phyloP scores from a whole-genome alignment of 2,888 invertebrate genomes.

The Tolmerus cingulatus region DNA sequence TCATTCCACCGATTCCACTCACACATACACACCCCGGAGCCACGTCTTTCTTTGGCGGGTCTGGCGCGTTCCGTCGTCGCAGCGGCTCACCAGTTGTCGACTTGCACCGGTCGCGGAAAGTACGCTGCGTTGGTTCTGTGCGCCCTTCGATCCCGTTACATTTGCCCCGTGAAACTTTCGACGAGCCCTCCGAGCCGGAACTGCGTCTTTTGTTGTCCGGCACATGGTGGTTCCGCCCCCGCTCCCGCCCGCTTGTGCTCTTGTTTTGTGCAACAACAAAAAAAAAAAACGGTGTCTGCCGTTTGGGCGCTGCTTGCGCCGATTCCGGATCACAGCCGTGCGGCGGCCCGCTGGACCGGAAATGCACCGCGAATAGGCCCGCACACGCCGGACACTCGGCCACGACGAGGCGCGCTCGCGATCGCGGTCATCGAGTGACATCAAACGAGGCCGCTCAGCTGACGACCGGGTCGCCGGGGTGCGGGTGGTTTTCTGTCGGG shows the following conservation, averaged over 20 bases:
- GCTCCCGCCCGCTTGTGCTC: background rate
- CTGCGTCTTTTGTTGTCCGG: background rate
- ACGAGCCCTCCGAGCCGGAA: background rate
- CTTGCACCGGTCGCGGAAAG: constrained; percentile 44
- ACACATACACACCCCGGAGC: background rate
- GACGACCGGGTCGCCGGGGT: background rate
- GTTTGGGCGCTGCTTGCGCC: background rate
- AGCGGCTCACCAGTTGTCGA: constrained; percentile 18
- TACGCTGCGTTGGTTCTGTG: background rate
- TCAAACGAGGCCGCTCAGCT: constrained; percentile 26
- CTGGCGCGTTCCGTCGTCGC: background rate
- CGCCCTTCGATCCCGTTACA: background rate
- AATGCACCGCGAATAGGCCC: background rate
- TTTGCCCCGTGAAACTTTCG: background rate
- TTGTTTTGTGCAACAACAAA: background rate
- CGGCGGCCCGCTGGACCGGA: background rate
- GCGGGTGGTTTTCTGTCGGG: background rate
- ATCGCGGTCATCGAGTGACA: constrained; percentile 1
- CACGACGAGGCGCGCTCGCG: background rate
- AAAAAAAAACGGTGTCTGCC: background rate
- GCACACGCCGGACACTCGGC: background rate
- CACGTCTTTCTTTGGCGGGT: constrained; percentile 20
- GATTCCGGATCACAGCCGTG: background rate
- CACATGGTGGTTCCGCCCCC: background rate
- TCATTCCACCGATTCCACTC: background rate